Conservation (phyloP, 1,140 invertebrate genomes). For the Papilio polytes region DNA sequence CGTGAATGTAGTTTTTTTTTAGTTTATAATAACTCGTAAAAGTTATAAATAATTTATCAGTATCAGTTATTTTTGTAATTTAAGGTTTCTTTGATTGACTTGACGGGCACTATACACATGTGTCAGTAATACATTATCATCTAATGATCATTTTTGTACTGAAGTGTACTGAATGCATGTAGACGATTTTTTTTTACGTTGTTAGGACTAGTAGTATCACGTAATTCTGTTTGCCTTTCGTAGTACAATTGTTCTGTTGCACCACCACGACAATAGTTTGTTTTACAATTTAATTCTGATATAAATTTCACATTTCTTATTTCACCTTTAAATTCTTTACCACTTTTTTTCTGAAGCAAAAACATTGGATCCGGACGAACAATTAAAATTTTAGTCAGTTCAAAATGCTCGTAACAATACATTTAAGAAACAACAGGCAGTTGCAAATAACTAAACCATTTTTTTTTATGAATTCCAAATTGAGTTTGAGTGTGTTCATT, state of each 20-base stretch:
- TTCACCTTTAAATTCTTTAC: constrained; percentile 19
- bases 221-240: neutral
- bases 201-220: neutral
- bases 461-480: neutral
- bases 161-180: neutral
- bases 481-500: neutral
- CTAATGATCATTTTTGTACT: neutral
- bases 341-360: neutral
- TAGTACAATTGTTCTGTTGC: neutral
- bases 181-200: neutral
- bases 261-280: neutral
- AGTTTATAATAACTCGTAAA: no score
- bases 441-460: neutral
- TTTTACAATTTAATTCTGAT: neutral
- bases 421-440: neutral
- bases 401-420: neutral
- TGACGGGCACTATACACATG: neutral
- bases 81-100: neutral
- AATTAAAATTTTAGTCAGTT: neutral
- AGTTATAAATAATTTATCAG: neutral
- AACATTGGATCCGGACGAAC: neutral
- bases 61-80: neutral
- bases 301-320: neutral
- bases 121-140: neutral
- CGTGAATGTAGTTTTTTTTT: no score